phyloP scores from a whole-genome alignment of 1,140 invertebrate species.

The Sminthurinus signatus region DNA sequence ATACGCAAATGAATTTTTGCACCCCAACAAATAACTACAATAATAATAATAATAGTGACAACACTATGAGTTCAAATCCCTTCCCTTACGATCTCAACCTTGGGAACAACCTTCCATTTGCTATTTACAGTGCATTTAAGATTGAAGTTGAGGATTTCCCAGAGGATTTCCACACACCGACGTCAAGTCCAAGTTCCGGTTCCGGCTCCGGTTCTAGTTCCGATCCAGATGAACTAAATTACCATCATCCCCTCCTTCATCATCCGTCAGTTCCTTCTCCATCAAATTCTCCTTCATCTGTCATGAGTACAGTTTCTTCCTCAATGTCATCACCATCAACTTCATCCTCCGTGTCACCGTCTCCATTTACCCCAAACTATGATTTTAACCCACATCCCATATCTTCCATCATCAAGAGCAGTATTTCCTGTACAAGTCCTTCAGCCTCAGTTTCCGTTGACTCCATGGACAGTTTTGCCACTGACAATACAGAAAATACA shows the following conservation, averaged over 20 bases:
- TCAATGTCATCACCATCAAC: too few relatives aligned
- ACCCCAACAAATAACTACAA: too few relatives aligned
- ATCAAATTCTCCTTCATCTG: neutral
- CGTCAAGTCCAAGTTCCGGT: neutral
- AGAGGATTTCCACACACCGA: neutral
- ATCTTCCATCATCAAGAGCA: neutral
- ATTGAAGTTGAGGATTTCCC: slow-evolving; percentile 6
- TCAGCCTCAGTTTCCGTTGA: neutral
- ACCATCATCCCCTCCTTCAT: too few relatives aligned
- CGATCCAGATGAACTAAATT: too few relatives aligned
- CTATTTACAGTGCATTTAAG: slow-evolving; percentile 2
- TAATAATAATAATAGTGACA: too few relatives aligned
- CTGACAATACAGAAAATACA: neutral
- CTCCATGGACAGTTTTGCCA: neutral
- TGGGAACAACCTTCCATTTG: neutral
- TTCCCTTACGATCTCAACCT: neutral
- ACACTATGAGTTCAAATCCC: neutral
- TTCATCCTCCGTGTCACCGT: neutral
- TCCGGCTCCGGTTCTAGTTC: neutral
- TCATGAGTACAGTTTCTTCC: neutral
- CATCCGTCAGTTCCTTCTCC: neutral
- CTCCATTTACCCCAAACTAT: neutral
- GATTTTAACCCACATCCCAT: neutral
- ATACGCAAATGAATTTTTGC: too few relatives aligned
- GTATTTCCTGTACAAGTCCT: too few relatives aligned